Percentiles rank a stretch among this genome's conserved stretches.
These are phyloP conservation scores for human DNA, from an alignment of 2,113 vertebrate species.

Conservation along the genomic window DNA sequence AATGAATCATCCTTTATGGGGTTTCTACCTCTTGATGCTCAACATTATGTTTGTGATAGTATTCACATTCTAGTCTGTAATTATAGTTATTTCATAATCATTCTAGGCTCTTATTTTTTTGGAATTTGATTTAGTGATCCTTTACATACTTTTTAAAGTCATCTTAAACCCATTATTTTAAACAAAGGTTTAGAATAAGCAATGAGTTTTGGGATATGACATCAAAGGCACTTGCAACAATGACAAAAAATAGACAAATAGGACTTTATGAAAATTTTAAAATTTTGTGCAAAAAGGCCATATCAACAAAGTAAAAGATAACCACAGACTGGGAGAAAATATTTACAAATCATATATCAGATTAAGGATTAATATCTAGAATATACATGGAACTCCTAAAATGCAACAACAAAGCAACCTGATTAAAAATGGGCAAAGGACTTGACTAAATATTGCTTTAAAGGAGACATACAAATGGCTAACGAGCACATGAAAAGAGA, in stretches of 20 bases:
- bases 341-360: background rate
- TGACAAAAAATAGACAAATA: background rate
- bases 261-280: background rate
- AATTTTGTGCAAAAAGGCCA: background rate
- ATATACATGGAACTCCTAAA: background rate
- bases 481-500: background rate
- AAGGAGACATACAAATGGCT: background rate
- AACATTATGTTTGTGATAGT: background rate
- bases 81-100: background rate
- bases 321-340: background rate
- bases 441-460: background rate
- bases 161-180: background rate
- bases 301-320: background rate
- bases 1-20: background rate
- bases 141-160: background rate
- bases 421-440: background rate
- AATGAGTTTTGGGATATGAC: background rate
- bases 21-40: background rate
- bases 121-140: background rate
- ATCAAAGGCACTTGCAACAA: background rate
- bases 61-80: background rate
- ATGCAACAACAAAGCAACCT: background rate
- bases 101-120: background rate
- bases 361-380: background rate
- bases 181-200: background rate